Base-by-base conservation (phyloP, 2,113 vertebrate species). In the Lophotis ruficrista region DNA sequence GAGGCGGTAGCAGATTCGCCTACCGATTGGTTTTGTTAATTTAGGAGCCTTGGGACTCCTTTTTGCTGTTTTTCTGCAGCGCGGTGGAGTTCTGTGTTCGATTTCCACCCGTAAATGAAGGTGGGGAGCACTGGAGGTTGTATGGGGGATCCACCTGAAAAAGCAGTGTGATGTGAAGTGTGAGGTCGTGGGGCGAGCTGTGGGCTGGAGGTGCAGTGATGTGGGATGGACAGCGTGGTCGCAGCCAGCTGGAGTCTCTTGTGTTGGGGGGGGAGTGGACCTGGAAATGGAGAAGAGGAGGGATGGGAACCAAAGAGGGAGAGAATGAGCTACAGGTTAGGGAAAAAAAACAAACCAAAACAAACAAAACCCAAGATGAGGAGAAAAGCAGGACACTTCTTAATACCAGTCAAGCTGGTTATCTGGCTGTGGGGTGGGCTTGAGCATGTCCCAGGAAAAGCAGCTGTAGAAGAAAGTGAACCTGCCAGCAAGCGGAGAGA, bases 171-270 rank as follows among this genome's bases (percentile, higher is more conserved):
- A 9, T 31, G 20, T 21, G 20, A 65, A 54, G 53, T 10, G 21
- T 33, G 72, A 6, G 37, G 14, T 10, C 1, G 0, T 5, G 22
- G 45, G 41, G 25, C 0, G 4, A 72, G 77, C 62, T n/a, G 60
- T 21, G 69, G 33, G 33, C 64, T 56, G 60, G 21, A 27, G 2
- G 50, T 3, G 9, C 47, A 47, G 47, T 19, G 47, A 47, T 33
- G 58, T 20, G 68, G 35, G 30, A 53, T 54, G 58, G 22, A 33
- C 41, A 45, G 33, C 2, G 43, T 4, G 9, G 23, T 3, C 2
- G 4, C 4, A 0, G 8, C 5, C 47, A 50, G 43, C 33, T 76
- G 77, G 13, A 23, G 3, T 10, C 24, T 68, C 7, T 14, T 1
- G 2, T 20, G 1, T 6, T 9, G 43, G 24, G 12, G 41, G 25